A percentile compares a stretch with the other conserved stretches of the same genome.
phyloP scores from a whole-genome alignment of 2,888 invertebrate species.

The Reticulitermes lucifugus region DNA sequence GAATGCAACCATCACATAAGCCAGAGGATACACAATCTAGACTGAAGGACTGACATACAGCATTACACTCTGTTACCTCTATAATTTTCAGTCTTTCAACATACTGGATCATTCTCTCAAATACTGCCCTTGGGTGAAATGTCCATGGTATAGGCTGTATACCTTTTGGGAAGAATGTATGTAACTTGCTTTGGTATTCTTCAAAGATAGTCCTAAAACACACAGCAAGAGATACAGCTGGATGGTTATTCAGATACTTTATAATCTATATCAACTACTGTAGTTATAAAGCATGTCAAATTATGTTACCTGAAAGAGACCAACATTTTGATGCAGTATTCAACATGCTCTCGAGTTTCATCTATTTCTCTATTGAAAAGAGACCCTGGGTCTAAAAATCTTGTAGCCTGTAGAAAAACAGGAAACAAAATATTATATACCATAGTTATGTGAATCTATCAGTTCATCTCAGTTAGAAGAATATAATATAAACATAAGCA shows the following conservation, averaged over 20 bases:
- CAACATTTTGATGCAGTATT: conserved; percentile 65
- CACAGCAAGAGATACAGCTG: no score
- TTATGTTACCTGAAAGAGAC: conserved; percentile 70
- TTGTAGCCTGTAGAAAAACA: conserved; percentile 66
- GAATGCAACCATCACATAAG: no score
- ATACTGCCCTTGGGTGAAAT: conserved; percentile 79
- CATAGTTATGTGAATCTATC: no score
- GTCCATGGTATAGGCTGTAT: conserved; percentile 77
- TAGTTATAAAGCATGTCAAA: no score
- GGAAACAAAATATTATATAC: no score
- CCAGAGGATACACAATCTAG: no score
- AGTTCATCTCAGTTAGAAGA: no score
- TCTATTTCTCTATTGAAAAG: conserved; percentile 90
- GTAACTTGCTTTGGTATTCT: conserved; percentile 64
- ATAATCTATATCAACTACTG: no score
- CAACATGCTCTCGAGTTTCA: conserved; percentile 75
- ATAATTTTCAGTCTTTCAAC: conserved; percentile 74
- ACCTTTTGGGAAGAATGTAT: conserved; percentile 67
- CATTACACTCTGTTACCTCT: conserved; percentile 57
- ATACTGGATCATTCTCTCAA: conserved; percentile 75
- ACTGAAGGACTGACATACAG: not conserved
- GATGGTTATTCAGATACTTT: no score
- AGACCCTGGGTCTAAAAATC: conserved; percentile 79
- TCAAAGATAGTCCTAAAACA: conserved; percentile 63
- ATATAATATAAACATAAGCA: no score